Evolutionary conservation across 1,140 invertebrate genomes (phyloP), one percentile per base, ranked within the genome.

Genomic region (Drosophila aff.): DNA sequence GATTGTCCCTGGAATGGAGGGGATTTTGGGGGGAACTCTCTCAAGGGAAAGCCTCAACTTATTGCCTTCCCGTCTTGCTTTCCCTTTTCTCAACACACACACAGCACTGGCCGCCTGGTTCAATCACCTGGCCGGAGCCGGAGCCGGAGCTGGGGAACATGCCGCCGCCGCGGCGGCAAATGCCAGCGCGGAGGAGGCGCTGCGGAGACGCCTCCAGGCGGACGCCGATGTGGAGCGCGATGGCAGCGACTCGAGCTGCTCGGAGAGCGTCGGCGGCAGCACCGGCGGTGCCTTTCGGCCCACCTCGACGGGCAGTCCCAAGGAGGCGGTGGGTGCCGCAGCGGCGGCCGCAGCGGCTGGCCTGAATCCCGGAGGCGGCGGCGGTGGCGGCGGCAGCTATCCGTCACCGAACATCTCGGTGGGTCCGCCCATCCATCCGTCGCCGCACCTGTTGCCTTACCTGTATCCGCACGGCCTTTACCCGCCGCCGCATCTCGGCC

Each of bases 401-500:
- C 96, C 97, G 4, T 95, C 96, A 46, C 96, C 97, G 4, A 97
- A 97, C 93, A 97, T 98, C 26, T 97, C 96, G 8, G 96, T 98
- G 6, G 97, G 97, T 11, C 97, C 97, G 21, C 97, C 97, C 10
- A 96, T 97, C 13, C 97, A 98, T 85, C 97, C 97, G 13, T 96
- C 96, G 16, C 95, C 95, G 41, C 95, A 96, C 91, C 94, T 98
- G 53, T 94, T 98, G 76, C 97, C 97, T 62, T 98, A 98, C 94
- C 95, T 98, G 16, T 98, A 98, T 92, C 96, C 96, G 1, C 96
- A 96, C n/a, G 97, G 96, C 3, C 93, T 98, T 55, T 98, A 98
- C 93, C 96, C 96, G 18, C 95, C 97, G 53, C 96, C 96, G 10
- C 96, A 95, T 23, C 91, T 95, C 28, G 95, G 94, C 2, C 93